Evolutionary conservation across 2,113 vertebrate genomes (phyloP).

Genomic region (Deroptyus accipitrinus): DNA sequence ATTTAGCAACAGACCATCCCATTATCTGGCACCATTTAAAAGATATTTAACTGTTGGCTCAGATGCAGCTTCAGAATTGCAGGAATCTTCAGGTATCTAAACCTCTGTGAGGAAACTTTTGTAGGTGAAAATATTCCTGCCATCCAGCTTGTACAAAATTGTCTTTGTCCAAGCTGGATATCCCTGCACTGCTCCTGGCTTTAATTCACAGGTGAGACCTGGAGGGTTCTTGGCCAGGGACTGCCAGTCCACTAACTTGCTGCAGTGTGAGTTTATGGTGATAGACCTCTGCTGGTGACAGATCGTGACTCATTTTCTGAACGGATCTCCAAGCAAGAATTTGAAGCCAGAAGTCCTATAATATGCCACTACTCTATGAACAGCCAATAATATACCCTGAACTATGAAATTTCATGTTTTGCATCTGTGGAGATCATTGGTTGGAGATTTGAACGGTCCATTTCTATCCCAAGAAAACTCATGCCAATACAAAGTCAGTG

Average conservation of each 20-base stretch:
- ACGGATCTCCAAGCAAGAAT: not conserved
- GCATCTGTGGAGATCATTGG: not conserved
- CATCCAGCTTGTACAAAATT: not conserved
- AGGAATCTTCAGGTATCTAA: not conserved
- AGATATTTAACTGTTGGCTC: not conserved
- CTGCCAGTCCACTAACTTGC: not conserved
- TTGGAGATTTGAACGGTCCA: not conserved
- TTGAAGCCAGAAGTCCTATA: not conserved
- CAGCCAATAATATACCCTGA: not conserved
- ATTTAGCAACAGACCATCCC: not conserved
- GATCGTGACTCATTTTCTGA: not conserved
- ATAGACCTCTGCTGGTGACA: not conserved
- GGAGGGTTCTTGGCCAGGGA: not conserved
- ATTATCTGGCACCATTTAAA: not conserved
- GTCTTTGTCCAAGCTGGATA: not conserved
- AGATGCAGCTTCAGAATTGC: not conserved
- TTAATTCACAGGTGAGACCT: not conserved
- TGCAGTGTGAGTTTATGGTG: rapidly evolving
- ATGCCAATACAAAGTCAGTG: not conserved
- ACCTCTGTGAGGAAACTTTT: not conserved
- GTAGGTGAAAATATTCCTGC: not conserved
- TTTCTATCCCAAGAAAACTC: not conserved
- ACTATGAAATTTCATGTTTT: not conserved
- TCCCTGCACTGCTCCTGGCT: not conserved
- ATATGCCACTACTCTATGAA: not conserved